These are phyloP conservation scores for Zoanthus gigantus DNA, from an alignment of 92 coral and sea anemone genomes.

Conservation along the genomic window DNA sequence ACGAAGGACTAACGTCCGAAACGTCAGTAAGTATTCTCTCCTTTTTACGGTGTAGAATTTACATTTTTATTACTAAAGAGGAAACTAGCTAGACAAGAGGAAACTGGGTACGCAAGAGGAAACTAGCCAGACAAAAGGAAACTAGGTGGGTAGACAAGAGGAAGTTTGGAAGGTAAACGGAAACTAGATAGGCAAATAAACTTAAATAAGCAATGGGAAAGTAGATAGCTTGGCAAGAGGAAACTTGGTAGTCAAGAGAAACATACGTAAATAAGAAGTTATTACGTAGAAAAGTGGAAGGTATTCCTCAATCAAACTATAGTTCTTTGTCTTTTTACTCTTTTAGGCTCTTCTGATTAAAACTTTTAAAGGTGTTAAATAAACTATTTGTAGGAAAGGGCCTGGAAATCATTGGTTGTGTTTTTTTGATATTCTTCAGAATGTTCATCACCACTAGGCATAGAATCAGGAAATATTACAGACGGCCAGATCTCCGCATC, in stretches of 20 bases:
- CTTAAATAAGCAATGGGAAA: neutral
- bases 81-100: too few species aligned
- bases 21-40: too few species aligned
- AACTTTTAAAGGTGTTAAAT: too few species aligned
- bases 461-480: constrained; percentile 79
- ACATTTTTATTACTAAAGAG: too few species aligned
- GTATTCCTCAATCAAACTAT: neutral
- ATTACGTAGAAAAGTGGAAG: neutral
- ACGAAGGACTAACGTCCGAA: too few species aligned
- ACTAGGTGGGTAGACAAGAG: neutral
- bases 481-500: constrained; percentile 80
- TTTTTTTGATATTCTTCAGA: constrained; percentile 45
- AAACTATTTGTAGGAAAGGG: too few species aligned
- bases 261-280: neutral
- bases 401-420: neutral
- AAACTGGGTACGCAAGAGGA: too few species aligned
- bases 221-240: neutral
- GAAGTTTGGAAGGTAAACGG: neutral
- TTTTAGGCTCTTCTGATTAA: too few species aligned
- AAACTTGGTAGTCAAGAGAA: neutral
- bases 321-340: neutral
- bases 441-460: constrained; percentile 88
- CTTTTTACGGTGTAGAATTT: too few species aligned
- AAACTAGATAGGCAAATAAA: too few species aligned
- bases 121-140: too few species aligned